Conservation (phyloP, 2,113 vertebrate genomes). For the Alligator sinensis region DNA sequence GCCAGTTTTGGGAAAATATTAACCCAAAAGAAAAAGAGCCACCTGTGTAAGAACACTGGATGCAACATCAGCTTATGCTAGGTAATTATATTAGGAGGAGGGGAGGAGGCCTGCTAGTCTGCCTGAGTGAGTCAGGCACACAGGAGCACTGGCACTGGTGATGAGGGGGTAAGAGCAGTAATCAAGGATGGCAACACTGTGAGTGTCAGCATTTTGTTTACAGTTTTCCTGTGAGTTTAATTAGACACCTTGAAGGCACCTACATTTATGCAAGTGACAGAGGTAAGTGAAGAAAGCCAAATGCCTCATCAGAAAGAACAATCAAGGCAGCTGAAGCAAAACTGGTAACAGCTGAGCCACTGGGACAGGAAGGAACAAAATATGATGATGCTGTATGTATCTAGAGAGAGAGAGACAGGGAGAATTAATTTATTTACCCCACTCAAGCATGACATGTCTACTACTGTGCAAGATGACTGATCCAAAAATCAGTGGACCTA, state of each 20-base stretch:
- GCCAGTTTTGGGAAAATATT: neutral
- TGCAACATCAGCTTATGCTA: neutral
- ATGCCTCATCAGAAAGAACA: slow-evolving; percentile 67
- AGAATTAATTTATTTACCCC: neutral
- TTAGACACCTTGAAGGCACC: slow-evolving; percentile 62
- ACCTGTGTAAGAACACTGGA: neutral
- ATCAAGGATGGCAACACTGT: slow-evolving; percentile 20
- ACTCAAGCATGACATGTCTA: neutral
- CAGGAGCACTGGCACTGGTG: slow-evolving; percentile 12
- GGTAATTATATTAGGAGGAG: neutral
- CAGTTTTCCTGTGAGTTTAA: slow-evolving; percentile 56
- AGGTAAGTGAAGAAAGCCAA: slow-evolving; percentile 71
- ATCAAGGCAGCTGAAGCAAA: slow-evolving; percentile 66
- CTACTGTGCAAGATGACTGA: neutral
- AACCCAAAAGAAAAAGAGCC: slow-evolving; percentile 1
- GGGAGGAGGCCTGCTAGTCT: neutral
- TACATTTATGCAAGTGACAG: slow-evolving; percentile 65
- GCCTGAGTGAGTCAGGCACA: neutral
- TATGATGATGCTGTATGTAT: slow-evolving; percentile 54
- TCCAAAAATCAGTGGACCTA: neutral
- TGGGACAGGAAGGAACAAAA: slow-evolving; percentile 58
- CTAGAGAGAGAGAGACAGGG: slow-evolving; percentile 47
- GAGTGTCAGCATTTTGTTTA: slow-evolving; percentile 41
- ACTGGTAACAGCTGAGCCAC: slow-evolving; percentile 54
- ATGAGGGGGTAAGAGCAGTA: slow-evolving; percentile 26